phyloP scores from a whole-genome alignment of 2,797 vertebrate species.

The Bucorvus abyssinicus region DNA sequence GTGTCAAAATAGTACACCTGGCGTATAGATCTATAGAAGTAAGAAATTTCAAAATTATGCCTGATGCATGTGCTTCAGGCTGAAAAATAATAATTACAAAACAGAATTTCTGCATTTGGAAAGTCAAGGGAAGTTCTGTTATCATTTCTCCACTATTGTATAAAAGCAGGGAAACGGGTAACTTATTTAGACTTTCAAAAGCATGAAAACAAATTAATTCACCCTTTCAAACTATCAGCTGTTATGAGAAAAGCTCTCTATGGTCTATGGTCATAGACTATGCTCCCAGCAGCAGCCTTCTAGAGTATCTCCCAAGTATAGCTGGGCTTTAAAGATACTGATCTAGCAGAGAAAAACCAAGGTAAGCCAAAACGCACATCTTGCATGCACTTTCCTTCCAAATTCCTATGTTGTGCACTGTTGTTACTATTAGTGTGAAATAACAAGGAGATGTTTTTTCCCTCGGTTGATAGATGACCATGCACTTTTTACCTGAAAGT shows the following conservation, averaged over 20 bases:
- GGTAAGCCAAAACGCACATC: background rate
- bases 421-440: background rate
- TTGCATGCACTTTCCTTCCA: background rate
- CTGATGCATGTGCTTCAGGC: background rate
- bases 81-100: background rate
- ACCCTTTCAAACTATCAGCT: background rate
- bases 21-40: background rate
- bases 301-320: background rate
- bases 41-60: background rate
- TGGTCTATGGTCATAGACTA: rapidly evolving
- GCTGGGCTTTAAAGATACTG: background rate
- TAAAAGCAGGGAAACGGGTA: background rate
- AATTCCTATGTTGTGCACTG: background rate
- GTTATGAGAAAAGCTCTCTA: background rate
- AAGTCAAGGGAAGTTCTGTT: background rate
- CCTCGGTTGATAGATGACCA: background rate
- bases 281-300: background rate
- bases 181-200: background rate
- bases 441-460: background rate
- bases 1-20: background rate
- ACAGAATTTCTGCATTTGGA: background rate
- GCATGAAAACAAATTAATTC: background rate
- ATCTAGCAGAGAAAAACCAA: background rate
- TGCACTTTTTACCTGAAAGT: background rate
- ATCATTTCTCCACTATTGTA: background rate